A percentile compares a stretch with the other conserved stretches of the same genome.
phyloP scores from a whole-genome alignment of 1,140 invertebrate species.

The Nephotettix cincticeps region DNA sequence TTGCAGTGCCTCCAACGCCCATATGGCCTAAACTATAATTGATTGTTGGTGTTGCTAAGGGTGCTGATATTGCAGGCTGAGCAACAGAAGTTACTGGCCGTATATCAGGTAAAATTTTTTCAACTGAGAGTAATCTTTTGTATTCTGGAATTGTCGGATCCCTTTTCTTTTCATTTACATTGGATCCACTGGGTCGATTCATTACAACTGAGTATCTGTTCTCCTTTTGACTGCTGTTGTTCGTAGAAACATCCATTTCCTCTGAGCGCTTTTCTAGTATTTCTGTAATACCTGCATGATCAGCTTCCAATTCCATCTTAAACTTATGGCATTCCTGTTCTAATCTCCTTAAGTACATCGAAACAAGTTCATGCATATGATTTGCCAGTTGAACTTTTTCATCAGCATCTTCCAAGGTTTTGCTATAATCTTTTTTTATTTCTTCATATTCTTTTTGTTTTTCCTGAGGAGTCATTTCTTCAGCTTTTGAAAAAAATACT shows the following conservation, averaged over 20 bases:
- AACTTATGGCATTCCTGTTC: slow-evolving; percentile 96
- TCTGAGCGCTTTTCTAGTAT: slow-evolving; percentile 78
- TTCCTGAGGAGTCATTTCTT: slow-evolving; percentile 75
- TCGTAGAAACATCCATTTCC: slow-evolving; percentile 24
- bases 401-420: slow-evolving; percentile 87
- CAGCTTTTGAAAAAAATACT: slow-evolving; percentile 83
- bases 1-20: slow-evolving; percentile 79
- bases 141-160: neutral
- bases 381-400: slow-evolving; percentile 83
- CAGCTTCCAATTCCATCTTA: slow-evolving; percentile 97
- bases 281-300: slow-evolving; percentile 97
- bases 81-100: slow-evolving; percentile 23
- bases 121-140: slow-evolving; percentile 11
- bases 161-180: neutral
- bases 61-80: neutral
- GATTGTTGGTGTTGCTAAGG: slow-evolving; percentile 46
- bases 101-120: slow-evolving; percentile 29
- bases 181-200: neutral
- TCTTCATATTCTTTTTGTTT: slow-evolving; percentile 82
- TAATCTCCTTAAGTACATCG: slow-evolving; percentile 86
- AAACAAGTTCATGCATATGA: slow-evolving; percentile 92
- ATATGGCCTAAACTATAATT: slow-evolving; percentile 68
- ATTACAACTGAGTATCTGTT: slow-evolving; percentile 44
- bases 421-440: slow-evolving; percentile 88
- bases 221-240: slow-evolving; percentile 50